Evolutionary conservation across 2,888 invertebrate genomes (phyloP).

Genomic region (Arenicola marina): DNA sequence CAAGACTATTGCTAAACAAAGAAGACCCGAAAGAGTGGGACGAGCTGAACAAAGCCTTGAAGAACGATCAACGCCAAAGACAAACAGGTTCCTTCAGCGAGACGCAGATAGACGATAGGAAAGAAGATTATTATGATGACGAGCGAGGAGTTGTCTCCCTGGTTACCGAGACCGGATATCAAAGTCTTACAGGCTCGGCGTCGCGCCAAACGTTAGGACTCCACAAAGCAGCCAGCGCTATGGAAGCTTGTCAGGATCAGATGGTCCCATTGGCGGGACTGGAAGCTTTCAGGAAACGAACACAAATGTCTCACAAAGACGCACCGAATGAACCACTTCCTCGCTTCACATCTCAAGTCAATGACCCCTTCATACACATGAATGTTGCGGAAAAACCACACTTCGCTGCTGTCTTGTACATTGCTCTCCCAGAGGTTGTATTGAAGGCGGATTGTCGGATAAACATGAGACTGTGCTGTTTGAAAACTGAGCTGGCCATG

Average conservation of each 20-base stretch:
- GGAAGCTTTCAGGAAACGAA: no score
- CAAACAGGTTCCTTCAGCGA: not conserved
- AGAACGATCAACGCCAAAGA: not conserved
- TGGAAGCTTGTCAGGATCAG: no score
- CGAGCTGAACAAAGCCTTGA: not conserved
- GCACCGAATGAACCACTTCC: not conserved
- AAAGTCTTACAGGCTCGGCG: no score
- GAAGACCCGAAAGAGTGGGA: not conserved
- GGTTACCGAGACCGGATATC: no score
- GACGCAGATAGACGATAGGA: not conserved
- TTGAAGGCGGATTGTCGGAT: no score
- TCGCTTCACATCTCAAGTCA: not conserved
- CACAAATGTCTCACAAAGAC: no score
- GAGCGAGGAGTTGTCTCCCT: no score
- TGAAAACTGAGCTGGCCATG: slow-evolving; percentile 6
- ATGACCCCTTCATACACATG: not conserved
- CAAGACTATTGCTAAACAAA: not conserved
- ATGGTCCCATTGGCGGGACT: no score
- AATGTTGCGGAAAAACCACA: not conserved
- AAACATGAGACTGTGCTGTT: slow-evolving; percentile 5
- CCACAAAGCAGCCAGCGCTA: no score
- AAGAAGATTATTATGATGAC: no score
- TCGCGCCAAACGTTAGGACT: no score
- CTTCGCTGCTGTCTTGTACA: slow-evolving; percentile 5
- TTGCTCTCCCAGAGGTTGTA: not conserved